Conservation (phyloP, 2,797 vertebrate genomes). For the Siniperca obscura region DNA sequence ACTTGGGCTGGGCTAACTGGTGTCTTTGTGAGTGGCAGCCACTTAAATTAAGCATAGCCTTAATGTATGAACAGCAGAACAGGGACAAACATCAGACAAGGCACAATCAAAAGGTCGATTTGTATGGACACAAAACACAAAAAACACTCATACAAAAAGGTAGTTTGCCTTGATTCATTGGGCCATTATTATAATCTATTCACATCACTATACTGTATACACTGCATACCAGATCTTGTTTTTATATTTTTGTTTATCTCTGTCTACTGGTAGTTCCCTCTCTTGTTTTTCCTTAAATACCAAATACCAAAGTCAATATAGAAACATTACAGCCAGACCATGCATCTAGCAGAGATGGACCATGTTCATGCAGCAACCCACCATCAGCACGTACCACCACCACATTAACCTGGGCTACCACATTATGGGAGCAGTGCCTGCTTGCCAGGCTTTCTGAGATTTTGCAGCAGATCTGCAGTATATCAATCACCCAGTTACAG, state of each 20-base stretch:
- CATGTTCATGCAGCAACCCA: not conserved
- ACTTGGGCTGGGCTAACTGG: slow-evolving; percentile 63
- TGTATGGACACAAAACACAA: slow-evolving; percentile 32
- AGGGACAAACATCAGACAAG: slow-evolving; percentile 48
- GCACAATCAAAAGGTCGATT: slow-evolving; percentile 28
- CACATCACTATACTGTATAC: not conserved
- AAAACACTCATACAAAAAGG: not conserved
- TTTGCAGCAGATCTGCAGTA: slow-evolving; percentile 1
- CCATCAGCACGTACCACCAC: not conserved
- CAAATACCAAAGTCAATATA: not conserved
- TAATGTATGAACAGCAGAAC: slow-evolving; percentile 63
- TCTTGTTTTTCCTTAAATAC: not conserved
- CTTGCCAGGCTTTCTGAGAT: not conserved
- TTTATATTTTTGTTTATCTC: too few relatives aligned
- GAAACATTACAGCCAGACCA: not conserved
- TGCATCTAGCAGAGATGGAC: not conserved
- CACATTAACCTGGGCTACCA: too few relatives aligned
- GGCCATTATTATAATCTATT: not conserved
- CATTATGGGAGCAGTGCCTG: not conserved
- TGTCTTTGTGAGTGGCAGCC: slow-evolving; percentile 71
- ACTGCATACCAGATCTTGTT: not conserved
- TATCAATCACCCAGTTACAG: not conserved
- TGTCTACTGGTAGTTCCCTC: too few relatives aligned
- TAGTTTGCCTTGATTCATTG: not conserved
- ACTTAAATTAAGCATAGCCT: slow-evolving; percentile 65